These are phyloP conservation scores for Volucella inanis DNA, from an alignment of 2,888 invertebrate genomes.

Conservation along the genomic window DNA sequence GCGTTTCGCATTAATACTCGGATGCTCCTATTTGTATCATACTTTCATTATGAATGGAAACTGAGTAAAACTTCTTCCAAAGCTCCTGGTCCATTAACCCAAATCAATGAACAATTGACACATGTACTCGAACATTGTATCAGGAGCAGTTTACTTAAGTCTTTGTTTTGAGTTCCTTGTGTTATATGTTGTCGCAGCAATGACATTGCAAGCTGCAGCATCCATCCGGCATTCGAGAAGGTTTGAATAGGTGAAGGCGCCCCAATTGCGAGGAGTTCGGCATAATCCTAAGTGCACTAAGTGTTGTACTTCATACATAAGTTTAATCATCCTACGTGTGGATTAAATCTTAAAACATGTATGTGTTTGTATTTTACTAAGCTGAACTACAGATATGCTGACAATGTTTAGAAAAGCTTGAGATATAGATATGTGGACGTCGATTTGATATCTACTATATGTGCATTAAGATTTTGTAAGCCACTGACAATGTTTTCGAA, in stretches of 20 bases:
- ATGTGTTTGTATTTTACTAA: too few species aligned
- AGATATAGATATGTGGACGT: too few species aligned
- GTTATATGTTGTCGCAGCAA: slow-evolving; percentile 29
- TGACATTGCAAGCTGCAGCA: slow-evolving; percentile 54
- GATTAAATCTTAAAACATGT: too few species aligned
- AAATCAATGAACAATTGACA: slow-evolving; percentile 11
- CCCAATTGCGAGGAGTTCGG: not conserved
- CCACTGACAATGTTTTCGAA: too few species aligned
- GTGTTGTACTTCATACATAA: too few species aligned
- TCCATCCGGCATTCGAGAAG: slow-evolving; percentile 23
- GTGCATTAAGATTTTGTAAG: too few species aligned
- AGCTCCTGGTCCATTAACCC: slow-evolving; percentile 1
- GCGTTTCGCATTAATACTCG: slow-evolving; percentile 35
- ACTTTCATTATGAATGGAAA: slow-evolving; percentile 23
- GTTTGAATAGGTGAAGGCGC: not conserved
- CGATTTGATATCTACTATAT: too few species aligned
- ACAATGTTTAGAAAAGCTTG: too few species aligned
- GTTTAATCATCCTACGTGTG: too few species aligned
- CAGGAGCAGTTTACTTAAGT: not conserved
- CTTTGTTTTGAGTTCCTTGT: slow-evolving; percentile 2
- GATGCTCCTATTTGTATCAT: not conserved
- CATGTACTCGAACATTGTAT: slow-evolving; percentile 2
- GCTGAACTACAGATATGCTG: too few species aligned
- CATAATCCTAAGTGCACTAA: too few species aligned
- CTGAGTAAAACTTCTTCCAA: not conserved